A percentile compares a stretch with the other conserved stretches of the same genome.
These are phyloP conservation scores for Galeopsomyia nigrocyanea DNA, from an alignment of 2,888 invertebrate genomes.

Conservation along the genomic window DNA sequence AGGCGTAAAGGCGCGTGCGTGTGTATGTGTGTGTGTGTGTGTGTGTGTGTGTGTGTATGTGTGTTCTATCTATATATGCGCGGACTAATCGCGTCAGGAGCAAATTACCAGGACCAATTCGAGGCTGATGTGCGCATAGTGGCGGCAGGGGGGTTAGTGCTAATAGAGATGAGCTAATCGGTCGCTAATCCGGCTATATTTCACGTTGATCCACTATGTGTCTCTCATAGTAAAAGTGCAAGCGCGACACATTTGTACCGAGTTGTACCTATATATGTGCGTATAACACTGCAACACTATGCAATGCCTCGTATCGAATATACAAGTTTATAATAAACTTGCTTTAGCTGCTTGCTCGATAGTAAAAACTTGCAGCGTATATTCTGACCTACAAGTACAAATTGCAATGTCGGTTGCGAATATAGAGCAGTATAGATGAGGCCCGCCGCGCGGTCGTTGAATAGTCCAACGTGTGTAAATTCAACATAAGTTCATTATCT, in stretches of 20 bases:
- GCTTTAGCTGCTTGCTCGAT: no score
- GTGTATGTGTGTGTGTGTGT: no score
- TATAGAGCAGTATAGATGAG: no score
- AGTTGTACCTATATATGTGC: neutral
- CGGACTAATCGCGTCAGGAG: neutral
- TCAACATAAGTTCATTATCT: slow-evolving; percentile 15
- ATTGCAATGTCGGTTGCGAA: no score
- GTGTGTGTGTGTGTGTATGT: no score
- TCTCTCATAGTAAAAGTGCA: neutral
- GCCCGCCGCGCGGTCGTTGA: no score
- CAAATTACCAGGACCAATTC: slow-evolving; percentile 31
- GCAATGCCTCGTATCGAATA: no score
- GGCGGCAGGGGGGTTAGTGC: neutral
- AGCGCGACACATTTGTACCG: neutral
- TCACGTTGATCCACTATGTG: slow-evolving; percentile 5
- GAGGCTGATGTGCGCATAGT: neutral
- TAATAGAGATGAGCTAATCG: slow-evolving; percentile 36
- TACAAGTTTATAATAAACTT: no score
- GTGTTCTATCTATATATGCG: neutral
- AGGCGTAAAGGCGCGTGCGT: slow-evolving; percentile 20
- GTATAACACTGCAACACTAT: neutral
- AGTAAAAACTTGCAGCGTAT: no score
- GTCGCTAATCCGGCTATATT: slow-evolving; percentile 33
- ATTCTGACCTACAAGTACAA: neutral
- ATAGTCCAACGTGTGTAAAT: no score